Base-by-base conservation (phyloP, 2,113 vertebrate species). In the Tylochromis polylepis region DNA sequence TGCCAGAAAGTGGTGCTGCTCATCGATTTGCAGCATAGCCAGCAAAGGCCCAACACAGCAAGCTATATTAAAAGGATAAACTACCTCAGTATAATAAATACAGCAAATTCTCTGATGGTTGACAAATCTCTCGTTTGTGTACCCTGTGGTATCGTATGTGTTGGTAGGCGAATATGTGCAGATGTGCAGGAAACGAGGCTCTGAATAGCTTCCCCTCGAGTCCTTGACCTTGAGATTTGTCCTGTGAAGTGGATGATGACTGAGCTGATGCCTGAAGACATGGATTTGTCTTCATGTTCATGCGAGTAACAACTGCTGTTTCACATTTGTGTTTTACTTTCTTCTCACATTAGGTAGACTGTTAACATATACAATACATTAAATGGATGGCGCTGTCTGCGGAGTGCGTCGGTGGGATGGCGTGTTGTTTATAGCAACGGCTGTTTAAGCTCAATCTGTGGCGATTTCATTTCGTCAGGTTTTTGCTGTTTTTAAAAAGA, bases 401-500 rank as follows among this genome's bases (percentile, higher is more conserved):
- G 29, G 87, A 81, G 72, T 41, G 85, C 83, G 90, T 56, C 29
- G 55, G 86, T 88, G 81, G 86, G 85, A 60, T 75, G 83, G 85
- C 10, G 58, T 56, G 82, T 53, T 88, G 85, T 90, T 88, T 90
- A 67, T 49, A 36, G 36, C 82, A 86, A 88, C 81, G 65, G 81
- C 89, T 90, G 86, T 85, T 92, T 89, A 92, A 85, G 88, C 88
- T 90, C 90, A 77, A 86, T 82, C 90, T 20, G 78, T 90, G 84
- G 86, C 84, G 85, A 87, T 92, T 93, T 91, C 82, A 83, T 87
- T 94, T 88, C 57, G 41, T 72, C 78, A 77, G 88, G 58, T 90
- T 92, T 79, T 91, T 93, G 81, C 86, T 81, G 58, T 89, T 91
- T 55, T 93, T 92, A 84, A 91, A 94, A 91, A 89, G 88, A 89